A percentile compares a stretch with the other conserved stretches of the same genome.
These are phyloP conservation scores for Synaphobranchus kaupii DNA, from an alignment of 2,797 vertebrate genomes.

Conservation along the genomic window DNA sequence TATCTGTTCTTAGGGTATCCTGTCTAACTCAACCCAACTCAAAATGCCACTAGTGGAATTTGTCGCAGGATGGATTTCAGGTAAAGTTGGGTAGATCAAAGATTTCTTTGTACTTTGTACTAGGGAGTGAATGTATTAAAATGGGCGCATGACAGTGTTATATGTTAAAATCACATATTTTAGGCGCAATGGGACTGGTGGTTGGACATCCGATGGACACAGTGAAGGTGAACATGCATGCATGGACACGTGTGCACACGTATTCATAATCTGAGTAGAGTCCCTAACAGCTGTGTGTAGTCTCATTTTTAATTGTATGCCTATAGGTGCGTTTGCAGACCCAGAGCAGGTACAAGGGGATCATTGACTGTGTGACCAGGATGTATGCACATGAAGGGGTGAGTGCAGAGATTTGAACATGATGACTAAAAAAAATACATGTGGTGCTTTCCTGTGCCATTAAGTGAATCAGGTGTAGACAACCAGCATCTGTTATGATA, in stretches of 20 bases:
- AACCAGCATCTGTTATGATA: too few species aligned
- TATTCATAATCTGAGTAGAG: not conserved
- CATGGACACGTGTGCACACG: not conserved
- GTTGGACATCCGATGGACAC: conserved; percentile 84
- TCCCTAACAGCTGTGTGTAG: not conserved
- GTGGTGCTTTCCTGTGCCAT: not conserved
- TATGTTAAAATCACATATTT: not conserved
- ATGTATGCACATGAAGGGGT: conserved; percentile 80
- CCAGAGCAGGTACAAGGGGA: conserved; percentile 73
- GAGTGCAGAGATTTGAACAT: conserved; percentile 23
- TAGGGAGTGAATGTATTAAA: not conserved
- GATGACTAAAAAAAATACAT: not conserved
- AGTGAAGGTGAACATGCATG: conserved; percentile 71
- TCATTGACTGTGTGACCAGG: conserved; percentile 73
- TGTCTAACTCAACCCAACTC: not conserved
- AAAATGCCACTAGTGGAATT: conserved; percentile 67
- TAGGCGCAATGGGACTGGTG: conserved; percentile 77
- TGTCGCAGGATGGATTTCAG: conserved; percentile 69
- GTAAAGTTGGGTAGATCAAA: conserved; percentile 47
- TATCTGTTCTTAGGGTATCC: conserved; percentile 5
- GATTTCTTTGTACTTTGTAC: not conserved
- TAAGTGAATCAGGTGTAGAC: not conserved
- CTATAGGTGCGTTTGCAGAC: conserved; percentile 82
- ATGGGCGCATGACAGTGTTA: not conserved
- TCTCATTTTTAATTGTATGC: not conserved